Evolutionary conservation across 1,140 invertebrate species (phyloP).

Genomic region (Pseudomyrmex gracilis): DNA sequence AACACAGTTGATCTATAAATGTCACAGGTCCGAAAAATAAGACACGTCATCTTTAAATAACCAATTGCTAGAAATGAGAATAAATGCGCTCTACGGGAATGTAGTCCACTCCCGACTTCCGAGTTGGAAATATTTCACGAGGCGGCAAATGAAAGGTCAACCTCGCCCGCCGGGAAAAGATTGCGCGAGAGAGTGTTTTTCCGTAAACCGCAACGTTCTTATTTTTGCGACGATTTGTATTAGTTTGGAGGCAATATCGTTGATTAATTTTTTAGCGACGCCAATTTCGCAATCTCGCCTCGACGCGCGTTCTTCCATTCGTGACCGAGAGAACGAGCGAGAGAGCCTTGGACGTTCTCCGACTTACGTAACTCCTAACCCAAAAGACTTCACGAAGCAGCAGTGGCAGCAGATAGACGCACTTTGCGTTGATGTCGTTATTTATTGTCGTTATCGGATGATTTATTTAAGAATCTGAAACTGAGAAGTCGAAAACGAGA

Average conservation of each 20-base stretch:
- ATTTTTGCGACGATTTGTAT: neutral
- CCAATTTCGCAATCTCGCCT: constrained; percentile 52
- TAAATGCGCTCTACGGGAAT: too few species aligned
- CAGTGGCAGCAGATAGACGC: constrained; percentile 30
- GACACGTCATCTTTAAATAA: too few species aligned
- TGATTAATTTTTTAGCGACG: constrained; percentile 38
- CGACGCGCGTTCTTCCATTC: constrained; percentile 22
- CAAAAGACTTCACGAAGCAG: constrained; percentile 27
- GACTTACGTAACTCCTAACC: constrained; percentile 53
- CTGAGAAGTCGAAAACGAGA: constrained; percentile 28
- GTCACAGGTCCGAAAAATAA: too few species aligned
- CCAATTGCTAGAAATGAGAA: too few species aligned
- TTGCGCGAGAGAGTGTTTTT: too few species aligned
- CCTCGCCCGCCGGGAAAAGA: too few species aligned
- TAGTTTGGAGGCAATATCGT: constrained; percentile 4
- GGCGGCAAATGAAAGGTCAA: too few species aligned
- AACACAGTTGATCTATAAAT: too few species aligned
- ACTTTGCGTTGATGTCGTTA: neutral
- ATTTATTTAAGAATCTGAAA: constrained; percentile 50
- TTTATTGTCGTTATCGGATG: constrained; percentile 52
- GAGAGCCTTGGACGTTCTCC: neutral
- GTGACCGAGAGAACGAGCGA: neutral
- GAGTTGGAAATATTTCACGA: too few species aligned
- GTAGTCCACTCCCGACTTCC: too few species aligned
- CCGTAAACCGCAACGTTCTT: too few species aligned